Evolutionary conservation across 2,113 vertebrate species (phyloP), one percentile per base, ranked within the genome.

Genomic region (Ictalurus punctatus): DNA sequence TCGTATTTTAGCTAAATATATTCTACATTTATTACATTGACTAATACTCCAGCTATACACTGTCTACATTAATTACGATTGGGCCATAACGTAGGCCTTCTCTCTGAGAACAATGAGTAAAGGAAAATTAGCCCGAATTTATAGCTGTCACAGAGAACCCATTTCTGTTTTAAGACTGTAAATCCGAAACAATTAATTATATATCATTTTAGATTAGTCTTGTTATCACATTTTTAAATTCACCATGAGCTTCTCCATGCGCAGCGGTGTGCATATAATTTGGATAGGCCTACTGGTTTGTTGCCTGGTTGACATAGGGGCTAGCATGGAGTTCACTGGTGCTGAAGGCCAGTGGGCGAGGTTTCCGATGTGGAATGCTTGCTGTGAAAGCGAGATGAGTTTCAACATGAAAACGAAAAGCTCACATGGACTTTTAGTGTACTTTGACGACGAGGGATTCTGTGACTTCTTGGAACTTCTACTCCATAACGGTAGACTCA

Each of bases 331-430:
- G 95, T 99, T 99, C 92, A 98, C 97, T 0, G 98, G 98, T 0
- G 97, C 98, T 0, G 98, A 98, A 93, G 98, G 97, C 91, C 98
- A 99, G 91, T 99, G 98, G 98, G 98, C 98, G 30, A 96, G 98
- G 88, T 99, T 99, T 93, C 98, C 98, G 0, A 98, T 99, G 95
- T 99, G 98, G 98, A 99, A 99, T 37, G 98, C 98, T 34, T 99
- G 98, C 95, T 99, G 98, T 0, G 98, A 99, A 92, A 99, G 98
- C 0, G 98, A 99, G 92, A 97, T 99, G 96, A 99, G 97, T 94
- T 99, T 99, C 96, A 98, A 98, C 94, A 97, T 99, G 96, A 98
- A 99, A 96, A 99, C 98, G 0, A 98, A 97, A 93, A 98, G 97
- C 89, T 97, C 98, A 88, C 97, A 98, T 2, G 98, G 98, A 93